Conservation (phyloP, 2,888 invertebrate genomes). For the Tineola bisselliella region DNA sequence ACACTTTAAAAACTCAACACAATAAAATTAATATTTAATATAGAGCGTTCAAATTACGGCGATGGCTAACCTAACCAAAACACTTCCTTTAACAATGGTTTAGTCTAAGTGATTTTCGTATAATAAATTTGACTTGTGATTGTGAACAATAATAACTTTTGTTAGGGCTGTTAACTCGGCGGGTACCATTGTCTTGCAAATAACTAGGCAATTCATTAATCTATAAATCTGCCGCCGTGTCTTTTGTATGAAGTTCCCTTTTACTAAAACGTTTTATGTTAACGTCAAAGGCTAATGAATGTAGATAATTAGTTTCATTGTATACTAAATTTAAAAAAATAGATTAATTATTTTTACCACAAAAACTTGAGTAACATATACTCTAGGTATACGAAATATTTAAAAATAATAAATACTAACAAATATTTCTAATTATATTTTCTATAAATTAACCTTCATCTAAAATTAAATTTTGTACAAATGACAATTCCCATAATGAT, state of each 20-base stretch:
- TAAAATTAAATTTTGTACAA: too few species aligned
- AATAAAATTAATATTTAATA: background rate
- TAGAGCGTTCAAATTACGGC: background rate
- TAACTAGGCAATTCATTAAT: conserved; percentile 28
- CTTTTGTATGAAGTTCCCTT: background rate
- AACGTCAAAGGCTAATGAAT: background rate
- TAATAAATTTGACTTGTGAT: conserved; percentile 31
- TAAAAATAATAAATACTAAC: too few species aligned
- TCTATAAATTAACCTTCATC: too few species aligned
- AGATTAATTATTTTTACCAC: too few species aligned
- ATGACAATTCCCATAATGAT: too few species aligned
- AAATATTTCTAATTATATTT: too few species aligned
- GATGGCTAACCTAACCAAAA: background rate
- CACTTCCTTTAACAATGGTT: conserved; percentile 26
- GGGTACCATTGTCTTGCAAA: conserved; percentile 25
- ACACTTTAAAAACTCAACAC: background rate
- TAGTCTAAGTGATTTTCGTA: conserved; percentile 25
- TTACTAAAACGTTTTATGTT: background rate
- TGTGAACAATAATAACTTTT: conserved; percentile 30
- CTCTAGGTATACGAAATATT: too few species aligned
- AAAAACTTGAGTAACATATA: too few species aligned
- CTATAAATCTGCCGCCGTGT: conserved; percentile 16
- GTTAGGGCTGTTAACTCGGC: conserved; percentile 27
- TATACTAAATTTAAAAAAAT: too few species aligned
- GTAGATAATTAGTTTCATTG: too few species aligned